Evolutionary conservation across 2,888 invertebrate species (phyloP).

Genomic region (Sinhomidia bicolor): DNA sequence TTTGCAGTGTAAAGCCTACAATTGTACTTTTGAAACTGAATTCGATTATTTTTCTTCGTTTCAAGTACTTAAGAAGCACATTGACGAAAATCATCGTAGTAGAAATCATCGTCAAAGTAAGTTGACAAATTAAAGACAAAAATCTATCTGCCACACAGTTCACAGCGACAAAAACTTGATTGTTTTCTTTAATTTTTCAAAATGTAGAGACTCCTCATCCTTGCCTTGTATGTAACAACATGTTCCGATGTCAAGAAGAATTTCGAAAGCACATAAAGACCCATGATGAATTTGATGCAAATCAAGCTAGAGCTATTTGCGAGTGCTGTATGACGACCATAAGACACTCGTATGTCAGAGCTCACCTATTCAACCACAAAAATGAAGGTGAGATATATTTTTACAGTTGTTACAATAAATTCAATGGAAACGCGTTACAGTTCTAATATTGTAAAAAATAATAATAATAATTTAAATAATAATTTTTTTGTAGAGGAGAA

Average conservation of each 20-base stretch:
- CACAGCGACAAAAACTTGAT: not conserved
- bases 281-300: not conserved
- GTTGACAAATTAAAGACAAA: too few relatives aligned
- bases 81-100: not conserved
- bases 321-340: conserved; percentile 3
- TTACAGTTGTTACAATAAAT: too few relatives aligned
- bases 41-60: not conserved
- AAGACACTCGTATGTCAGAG: not conserved
- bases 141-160: too few relatives aligned
- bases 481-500: too few relatives aligned
- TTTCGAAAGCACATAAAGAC: not conserved
- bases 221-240: not conserved
- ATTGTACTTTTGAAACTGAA: not conserved
- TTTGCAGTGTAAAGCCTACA: not conserved
- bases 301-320: not conserved
- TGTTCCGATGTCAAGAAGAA: not conserved
- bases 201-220: not conserved
- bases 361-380: not conserved
- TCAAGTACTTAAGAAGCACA: not conserved
- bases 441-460: too few relatives aligned
- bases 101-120: not conserved
- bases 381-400: too few relatives aligned
- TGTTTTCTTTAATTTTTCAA: not conserved
- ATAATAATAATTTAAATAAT: too few relatives aligned
- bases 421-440: too few relatives aligned